Evolutionary conservation across 2,113 vertebrate genomes (phyloP).

Genomic region (Tragelaphus buxtoni): DNA sequence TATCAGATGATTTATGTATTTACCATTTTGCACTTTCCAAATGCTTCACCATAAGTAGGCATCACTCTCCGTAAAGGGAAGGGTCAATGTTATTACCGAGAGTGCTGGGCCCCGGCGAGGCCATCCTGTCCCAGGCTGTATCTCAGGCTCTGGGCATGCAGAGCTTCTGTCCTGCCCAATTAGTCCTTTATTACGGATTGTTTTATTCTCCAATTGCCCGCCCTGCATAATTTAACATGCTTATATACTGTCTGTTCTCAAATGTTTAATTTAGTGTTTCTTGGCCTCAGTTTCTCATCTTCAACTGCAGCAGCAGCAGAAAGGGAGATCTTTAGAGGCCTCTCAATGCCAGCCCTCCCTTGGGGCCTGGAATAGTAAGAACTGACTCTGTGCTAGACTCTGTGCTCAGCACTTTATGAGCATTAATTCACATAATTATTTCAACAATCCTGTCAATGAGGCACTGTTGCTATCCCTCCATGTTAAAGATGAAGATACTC

Average conservation of each 20-base stretch:
- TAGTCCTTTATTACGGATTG: not conserved
- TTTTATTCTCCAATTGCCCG: not conserved
- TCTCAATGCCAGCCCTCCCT: not conserved
- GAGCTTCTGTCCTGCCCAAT: not conserved
- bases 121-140: not conserved
- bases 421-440: not conserved
- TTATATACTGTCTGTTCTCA: not conserved
- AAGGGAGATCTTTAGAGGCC: not conserved
- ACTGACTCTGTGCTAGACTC: not conserved
- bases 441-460: not conserved
- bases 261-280: too few relatives aligned
- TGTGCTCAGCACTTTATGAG: not conserved
- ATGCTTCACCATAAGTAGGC: accelerated
- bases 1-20: not conserved
- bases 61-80: not conserved
- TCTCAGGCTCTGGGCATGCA: not conserved
- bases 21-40: not conserved
- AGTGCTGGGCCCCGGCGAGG: not conserved
- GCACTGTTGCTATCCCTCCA: too few relatives aligned
- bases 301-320: not conserved
- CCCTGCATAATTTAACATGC: not conserved
- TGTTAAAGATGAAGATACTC: not conserved
- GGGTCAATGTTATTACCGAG: accelerated
- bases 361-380: not conserved
- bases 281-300: not conserved